phyloP scores from a whole-genome alignment of 2,113 vertebrate genomes.

The Hystrix cristata region DNA sequence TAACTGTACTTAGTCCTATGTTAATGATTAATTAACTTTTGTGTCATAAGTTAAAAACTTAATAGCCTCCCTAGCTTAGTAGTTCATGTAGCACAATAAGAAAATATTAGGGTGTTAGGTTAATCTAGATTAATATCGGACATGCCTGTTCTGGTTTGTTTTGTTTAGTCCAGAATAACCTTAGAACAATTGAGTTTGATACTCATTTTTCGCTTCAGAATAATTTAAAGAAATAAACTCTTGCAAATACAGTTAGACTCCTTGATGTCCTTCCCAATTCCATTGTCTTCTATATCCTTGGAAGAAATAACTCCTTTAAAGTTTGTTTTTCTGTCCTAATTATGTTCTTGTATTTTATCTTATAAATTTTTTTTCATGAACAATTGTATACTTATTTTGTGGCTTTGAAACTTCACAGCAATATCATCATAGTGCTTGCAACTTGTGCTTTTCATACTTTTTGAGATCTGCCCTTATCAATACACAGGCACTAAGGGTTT shows the following conservation, averaged over 20 bases:
- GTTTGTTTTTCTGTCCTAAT: background rate
- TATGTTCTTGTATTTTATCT: background rate
- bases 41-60: conserved; percentile 46
- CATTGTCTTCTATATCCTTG: background rate
- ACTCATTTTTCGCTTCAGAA: conserved; percentile 23
- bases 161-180: conserved; percentile 60
- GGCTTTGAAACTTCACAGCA: background rate
- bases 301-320: background rate
- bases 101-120: conserved; percentile 38
- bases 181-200: conserved; percentile 7
- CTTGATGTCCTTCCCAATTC: background rate
- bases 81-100: conserved; percentile 14
- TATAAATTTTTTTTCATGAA: background rate
- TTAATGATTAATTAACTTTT: conserved; percentile 55
- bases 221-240: background rate
- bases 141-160: conserved; percentile 37
- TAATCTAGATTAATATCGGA: conserved; percentile 30
- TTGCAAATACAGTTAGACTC: background rate
- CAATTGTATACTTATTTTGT: background rate
- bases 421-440: background rate
- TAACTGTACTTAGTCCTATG: conserved; percentile 54
- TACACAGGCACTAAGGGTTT: background rate
- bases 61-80: background rate
- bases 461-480: background rate
- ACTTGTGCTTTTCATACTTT: background rate